A percentile compares a stretch with the other conserved stretches of the same genome.
Evolutionary conservation across 2,113 vertebrate species (phyloP).

Genomic region (Chinchilla lanigera): DNA sequence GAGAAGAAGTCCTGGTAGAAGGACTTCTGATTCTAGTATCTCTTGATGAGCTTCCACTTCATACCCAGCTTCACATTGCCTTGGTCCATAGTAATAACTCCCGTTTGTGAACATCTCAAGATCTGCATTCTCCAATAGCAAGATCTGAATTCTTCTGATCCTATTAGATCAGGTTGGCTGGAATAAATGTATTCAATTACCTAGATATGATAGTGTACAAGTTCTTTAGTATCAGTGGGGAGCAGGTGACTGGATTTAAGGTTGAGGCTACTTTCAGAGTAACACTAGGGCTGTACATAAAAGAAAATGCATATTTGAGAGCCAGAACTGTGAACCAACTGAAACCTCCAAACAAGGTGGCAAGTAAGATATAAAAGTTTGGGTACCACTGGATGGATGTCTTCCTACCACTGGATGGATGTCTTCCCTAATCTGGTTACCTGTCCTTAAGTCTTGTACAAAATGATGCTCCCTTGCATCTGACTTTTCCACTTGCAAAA

Average conservation of each 20-base stretch:
- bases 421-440: background rate
- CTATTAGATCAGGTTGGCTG: background rate
- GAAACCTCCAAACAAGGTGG: background rate
- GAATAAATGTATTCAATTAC: background rate
- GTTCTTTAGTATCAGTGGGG: background rate
- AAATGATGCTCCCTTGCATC: background rate
- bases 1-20: background rate
- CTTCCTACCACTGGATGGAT: background rate
- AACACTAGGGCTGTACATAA: background rate
- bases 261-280: background rate
- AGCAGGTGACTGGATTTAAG: background rate
- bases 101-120: background rate
- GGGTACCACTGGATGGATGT: background rate
- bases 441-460: background rate
- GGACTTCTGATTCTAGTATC: background rate
- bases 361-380: background rate
- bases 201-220: background rate
- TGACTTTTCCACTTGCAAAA: background rate
- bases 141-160: background rate
- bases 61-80: background rate
- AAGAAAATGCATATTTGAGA: background rate
- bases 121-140: background rate
- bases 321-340: background rate
- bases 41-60: background rate
- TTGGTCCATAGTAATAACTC: background rate